Evolutionary conservation across 2,113 vertebrate species (phyloP).

Genomic region (Albula goreensis): DNA sequence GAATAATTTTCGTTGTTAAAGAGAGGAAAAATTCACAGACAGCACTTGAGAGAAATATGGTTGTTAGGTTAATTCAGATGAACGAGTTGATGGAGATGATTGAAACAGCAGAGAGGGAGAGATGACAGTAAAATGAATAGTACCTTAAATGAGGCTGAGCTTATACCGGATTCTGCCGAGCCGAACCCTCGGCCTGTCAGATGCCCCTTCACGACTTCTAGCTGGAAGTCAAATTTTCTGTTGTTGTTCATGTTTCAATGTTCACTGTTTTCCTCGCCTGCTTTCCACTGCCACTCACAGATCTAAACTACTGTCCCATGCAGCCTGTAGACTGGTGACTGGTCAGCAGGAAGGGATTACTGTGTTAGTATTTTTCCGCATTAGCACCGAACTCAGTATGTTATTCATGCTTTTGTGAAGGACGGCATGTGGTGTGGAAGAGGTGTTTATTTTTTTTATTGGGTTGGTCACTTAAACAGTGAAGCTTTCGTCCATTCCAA

Average conservation of each 20-base stretch:
- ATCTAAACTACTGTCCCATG: constrained; percentile 7
- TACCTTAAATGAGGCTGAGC: constrained; percentile 82
- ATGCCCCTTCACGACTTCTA: constrained; percentile 51
- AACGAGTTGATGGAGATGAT: neutral
- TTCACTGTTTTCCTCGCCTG: constrained; percentile 58
- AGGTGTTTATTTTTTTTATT: neutral
- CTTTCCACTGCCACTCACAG: constrained; percentile 39
- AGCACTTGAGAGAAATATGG: neutral
- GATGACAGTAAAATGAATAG: constrained; percentile 51
- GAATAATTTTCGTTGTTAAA: neutral
- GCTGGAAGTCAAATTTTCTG: constrained; percentile 74
- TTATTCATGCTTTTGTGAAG: neutral
- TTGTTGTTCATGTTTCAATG: neutral
- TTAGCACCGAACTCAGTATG: neutral
- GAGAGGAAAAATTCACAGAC: neutral
- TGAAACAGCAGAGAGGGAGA: constrained; percentile 5
- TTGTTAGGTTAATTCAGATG: neutral
- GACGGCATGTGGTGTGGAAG: neutral
- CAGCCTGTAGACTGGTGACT: neutral
- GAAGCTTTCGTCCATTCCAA: neutral
- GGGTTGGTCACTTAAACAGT: neutral
- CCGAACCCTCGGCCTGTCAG: constrained; percentile 71
- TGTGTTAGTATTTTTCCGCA: neutral
- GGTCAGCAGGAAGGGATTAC: neutral
- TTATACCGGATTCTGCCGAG: constrained; percentile 81